Percentiles rank a stretch among this genome's conserved stretches.
phyloP scores from a whole-genome alignment of 1,140 invertebrate genomes.

The Apis laboriosa region DNA sequence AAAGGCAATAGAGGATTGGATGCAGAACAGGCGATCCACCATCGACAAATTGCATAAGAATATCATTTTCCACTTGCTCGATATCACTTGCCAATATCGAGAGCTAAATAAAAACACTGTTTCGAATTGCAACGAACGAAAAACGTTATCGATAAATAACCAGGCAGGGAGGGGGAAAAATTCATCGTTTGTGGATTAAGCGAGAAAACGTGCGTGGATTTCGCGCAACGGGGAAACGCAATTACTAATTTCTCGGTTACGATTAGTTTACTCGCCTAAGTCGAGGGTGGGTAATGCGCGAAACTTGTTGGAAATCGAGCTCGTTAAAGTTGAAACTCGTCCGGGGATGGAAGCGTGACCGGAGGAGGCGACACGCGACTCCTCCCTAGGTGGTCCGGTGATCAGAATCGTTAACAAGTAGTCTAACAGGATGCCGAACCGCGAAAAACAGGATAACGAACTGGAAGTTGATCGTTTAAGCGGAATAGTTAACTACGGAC shows the following conservation, averaged over 20 bases:
- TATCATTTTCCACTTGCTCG: constrained; percentile 2
- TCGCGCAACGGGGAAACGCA: background rate
- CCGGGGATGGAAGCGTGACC: constrained; percentile 32
- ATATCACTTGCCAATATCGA: background rate
- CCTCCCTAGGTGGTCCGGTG: constrained; percentile 72
- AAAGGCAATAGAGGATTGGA: background rate
- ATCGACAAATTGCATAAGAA: background rate
- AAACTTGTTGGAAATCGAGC: constrained; percentile 52
- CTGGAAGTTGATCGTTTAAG: constrained; percentile 40
- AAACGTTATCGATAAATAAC: background rate
- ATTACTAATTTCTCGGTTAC: constrained; percentile 14
- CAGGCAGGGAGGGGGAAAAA: no score
- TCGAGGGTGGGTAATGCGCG: background rate
- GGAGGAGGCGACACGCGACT: constrained; percentile 67
- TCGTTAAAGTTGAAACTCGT: constrained; percentile 73
- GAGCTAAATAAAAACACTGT: background rate
- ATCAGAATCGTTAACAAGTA: constrained; percentile 73
- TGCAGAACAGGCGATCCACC: background rate
- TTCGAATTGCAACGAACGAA: background rate
- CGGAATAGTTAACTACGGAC: constrained; percentile 54
- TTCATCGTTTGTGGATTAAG: background rate
- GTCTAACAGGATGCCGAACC: constrained; percentile 68
- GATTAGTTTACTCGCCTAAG: constrained; percentile 14
- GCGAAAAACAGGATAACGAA: constrained; percentile 61
- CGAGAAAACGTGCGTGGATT: no score